Conservation (phyloP, 2,113 vertebrate species). For the Odocoileus virginianus region DNA sequence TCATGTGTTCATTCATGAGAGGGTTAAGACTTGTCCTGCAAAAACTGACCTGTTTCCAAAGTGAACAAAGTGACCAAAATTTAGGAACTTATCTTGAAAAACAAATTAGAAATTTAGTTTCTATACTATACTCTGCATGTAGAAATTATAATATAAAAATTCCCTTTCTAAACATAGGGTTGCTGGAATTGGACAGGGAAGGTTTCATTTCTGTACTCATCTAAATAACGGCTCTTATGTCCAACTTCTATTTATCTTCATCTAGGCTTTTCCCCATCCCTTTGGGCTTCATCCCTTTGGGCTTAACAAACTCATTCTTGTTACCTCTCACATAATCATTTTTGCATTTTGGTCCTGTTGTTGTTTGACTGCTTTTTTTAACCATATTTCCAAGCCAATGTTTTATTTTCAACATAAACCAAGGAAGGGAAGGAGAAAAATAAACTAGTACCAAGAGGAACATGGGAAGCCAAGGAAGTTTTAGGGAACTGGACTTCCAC, state of each 20-base stretch:
- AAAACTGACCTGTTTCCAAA: neutral
- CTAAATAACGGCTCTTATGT: constrained; percentile 35
- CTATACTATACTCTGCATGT: neutral
- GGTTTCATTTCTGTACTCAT: neutral
- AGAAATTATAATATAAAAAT: constrained; percentile 54
- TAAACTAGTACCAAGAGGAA: neutral
- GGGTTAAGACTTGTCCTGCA: neutral
- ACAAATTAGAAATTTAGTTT: constrained; percentile 2
- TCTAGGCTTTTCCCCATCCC: neutral
- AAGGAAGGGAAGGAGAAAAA: neutral
- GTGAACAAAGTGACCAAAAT: neutral
- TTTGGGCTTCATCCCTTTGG: neutral
- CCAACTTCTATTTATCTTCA: constrained; percentile 30
- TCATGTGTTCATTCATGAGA: neutral
- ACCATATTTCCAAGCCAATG: neutral
- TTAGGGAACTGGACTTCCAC: neutral
- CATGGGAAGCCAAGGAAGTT: neutral
- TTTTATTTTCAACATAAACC: neutral
- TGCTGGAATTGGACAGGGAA: constrained; percentile 7
- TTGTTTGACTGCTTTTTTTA: neutral
- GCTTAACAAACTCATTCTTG: neutral
- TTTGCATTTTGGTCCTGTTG: neutral
- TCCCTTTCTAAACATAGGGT: constrained; percentile 47
- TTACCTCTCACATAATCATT: neutral
- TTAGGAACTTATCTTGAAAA: constrained; percentile 7